Conservation (phyloP, 2,113 vertebrate species). For the Oryzias melastigma region DNA sequence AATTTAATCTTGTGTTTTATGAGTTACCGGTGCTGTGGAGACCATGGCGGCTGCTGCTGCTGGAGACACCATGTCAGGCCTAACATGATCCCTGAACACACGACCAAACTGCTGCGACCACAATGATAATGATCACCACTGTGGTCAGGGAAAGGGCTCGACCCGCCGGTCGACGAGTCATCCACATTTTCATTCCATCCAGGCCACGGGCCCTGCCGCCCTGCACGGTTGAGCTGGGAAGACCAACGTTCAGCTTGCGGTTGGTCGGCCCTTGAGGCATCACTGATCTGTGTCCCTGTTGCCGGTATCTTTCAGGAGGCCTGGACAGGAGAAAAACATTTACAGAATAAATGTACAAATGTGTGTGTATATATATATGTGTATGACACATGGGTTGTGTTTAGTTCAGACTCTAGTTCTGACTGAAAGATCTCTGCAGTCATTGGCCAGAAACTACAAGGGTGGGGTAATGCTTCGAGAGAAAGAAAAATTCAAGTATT, state of each 20-base stretch:
- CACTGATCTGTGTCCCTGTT: slow-evolving; percentile 8
- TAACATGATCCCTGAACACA: too few species aligned
- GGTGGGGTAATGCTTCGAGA: too few species aligned
- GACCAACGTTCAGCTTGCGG: slow-evolving; percentile 69
- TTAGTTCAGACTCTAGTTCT: too few species aligned
- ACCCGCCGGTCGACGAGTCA: slow-evolving; percentile 44
- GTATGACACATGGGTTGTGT: too few species aligned
- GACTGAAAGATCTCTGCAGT: too few species aligned
- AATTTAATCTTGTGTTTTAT: too few species aligned
- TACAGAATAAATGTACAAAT: background rate
- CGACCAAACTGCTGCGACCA: slow-evolving; percentile 52
- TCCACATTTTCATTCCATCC: slow-evolving; percentile 15
- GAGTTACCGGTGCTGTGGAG: too few species aligned
- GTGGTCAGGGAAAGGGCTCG: slow-evolving; percentile 48
- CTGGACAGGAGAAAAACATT: slow-evolving; percentile 7
- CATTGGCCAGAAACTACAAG: too few species aligned
- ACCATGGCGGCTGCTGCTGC: too few species aligned
- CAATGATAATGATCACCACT: slow-evolving; percentile 57
- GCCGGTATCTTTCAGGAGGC: slow-evolving; percentile 6
- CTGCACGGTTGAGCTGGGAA: slow-evolving; percentile 21
- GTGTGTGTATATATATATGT: too few species aligned
- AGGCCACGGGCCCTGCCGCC: rapidly evolving
- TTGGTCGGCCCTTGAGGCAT: slow-evolving; percentile 20
- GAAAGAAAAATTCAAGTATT: too few species aligned
- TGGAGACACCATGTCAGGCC: too few species aligned